phyloP scores from a whole-genome alignment of 2,113 vertebrate species.

The Xiphophorus couchianus region DNA sequence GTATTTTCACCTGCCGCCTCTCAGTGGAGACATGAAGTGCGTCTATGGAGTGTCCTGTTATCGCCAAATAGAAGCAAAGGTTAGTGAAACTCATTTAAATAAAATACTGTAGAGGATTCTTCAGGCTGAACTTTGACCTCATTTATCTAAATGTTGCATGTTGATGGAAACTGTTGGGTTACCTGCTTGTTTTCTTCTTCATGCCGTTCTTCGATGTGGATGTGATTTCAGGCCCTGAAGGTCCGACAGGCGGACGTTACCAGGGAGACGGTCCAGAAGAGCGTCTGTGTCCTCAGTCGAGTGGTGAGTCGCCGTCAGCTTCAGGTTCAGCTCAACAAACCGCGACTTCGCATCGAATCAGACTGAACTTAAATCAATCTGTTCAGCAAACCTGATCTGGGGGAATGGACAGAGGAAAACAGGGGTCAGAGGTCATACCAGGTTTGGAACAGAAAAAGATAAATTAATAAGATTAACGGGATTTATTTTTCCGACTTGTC shows the following conservation, averaged over 20 bases:
- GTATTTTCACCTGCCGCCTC: conserved; percentile 94
- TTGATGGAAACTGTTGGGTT: background rate
- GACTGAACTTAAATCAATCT: background rate
- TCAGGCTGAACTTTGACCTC: background rate
- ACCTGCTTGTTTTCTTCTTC: background rate
- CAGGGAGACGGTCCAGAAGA: conserved; percentile 98
- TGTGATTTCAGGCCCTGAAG: conserved; percentile 85
- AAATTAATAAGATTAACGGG: background rate
- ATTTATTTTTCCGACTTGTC: background rate
- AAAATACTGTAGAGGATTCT: background rate
- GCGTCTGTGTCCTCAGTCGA: conserved; percentile 96
- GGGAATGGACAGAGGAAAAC: no score
- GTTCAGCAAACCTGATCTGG: background rate
- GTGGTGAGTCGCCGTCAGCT: conserved; percentile 85
- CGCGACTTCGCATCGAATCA: background rate
- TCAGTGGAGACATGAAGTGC: conserved; percentile 84
- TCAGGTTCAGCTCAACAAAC: background rate
- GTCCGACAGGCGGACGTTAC: conserved; percentile 96
- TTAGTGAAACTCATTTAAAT: conserved; percentile 46
- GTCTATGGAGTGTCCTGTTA: conserved; percentile 97
- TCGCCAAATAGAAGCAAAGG: conserved; percentile 98
- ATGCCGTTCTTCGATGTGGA: background rate
- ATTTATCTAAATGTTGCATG: background rate
- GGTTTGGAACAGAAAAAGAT: background rate
- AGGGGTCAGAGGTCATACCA: background rate